Percentiles rank a stretch among this genome's conserved stretches.
phyloP scores from a whole-genome alignment of 1,140 invertebrate species.

The Brachionus asplanchnoidis region DNA sequence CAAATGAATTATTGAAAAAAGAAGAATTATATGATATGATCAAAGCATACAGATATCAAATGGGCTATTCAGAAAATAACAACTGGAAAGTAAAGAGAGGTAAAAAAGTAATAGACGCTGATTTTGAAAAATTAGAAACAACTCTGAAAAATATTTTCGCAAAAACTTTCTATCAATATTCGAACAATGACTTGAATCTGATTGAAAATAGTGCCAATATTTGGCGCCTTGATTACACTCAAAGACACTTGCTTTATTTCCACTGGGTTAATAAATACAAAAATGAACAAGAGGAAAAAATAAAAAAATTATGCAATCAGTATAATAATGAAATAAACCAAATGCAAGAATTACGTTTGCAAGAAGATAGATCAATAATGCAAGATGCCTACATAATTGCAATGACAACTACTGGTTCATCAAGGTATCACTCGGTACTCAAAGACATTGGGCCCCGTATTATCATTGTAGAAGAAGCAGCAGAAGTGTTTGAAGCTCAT shows the following conservation, averaged over 20 bases:
- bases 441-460: constrained; percentile 42
- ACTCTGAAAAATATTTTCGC: not conserved
- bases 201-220: not conserved
- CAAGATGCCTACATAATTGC: constrained; percentile 57
- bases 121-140: not conserved
- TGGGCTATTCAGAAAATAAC: not conserved
- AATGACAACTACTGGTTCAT: constrained; percentile 73
- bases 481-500: constrained; percentile 44
- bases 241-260: constrained; percentile 46
- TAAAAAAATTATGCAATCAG: constrained; percentile 3
- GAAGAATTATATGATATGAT: not conserved
- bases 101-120: not conserved
- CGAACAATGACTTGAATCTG: not conserved
- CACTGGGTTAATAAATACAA: constrained; percentile 43
- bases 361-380: constrained; percentile 36
- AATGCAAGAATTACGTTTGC: not conserved
- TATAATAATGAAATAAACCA: not conserved
- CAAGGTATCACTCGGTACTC: constrained; percentile 63
- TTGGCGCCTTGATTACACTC: constrained; percentile 42
- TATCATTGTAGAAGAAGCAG: constrained; percentile 45
- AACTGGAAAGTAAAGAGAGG: not conserved
- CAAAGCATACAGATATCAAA: not conserved
- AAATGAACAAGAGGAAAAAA: not conserved
- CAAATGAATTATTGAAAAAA: not conserved
- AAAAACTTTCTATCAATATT: not conserved